Evolutionary conservation across 1,140 invertebrate genomes (phyloP).

Genomic region (Ylistrum balloti): DNA sequence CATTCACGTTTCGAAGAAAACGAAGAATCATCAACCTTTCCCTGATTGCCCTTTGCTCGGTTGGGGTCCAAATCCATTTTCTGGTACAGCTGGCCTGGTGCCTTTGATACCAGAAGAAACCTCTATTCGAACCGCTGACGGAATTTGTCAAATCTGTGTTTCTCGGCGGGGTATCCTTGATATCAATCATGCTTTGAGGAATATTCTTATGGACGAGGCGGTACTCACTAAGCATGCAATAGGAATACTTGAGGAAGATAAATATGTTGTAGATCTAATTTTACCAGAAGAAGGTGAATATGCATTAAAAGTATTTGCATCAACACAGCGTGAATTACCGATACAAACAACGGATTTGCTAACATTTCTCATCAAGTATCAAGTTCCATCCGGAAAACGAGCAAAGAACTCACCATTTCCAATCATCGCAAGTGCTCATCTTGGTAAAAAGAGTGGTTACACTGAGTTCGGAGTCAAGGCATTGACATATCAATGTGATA

Average conservation of each 20-base stretch:
- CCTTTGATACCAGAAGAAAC: constrained; percentile 42
- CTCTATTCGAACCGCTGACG: constrained; percentile 49
- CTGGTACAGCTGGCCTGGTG: constrained; percentile 36
- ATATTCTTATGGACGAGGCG: constrained; percentile 46
- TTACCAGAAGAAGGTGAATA: constrained; percentile 59
- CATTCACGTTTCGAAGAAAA: constrained; percentile 53
- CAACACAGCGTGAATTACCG: constrained; percentile 10
- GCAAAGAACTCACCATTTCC: constrained; percentile 54
- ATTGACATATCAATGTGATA: constrained; percentile 41
- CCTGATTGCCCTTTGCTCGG: constrained; percentile 58
- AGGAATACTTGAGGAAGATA: constrained; percentile 46
- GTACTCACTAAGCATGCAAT: constrained; percentile 50
- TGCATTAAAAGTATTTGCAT: constrained; percentile 55
- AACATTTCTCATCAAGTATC: constrained; percentile 53
- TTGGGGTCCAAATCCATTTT: constrained; percentile 55
- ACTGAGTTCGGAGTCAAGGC: constrained; percentile 44
- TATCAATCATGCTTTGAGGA: constrained; percentile 52
- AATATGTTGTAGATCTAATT: constrained; percentile 52
- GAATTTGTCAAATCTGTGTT: constrained; percentile 48
- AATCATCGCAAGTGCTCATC: constrained; percentile 48
- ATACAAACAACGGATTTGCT: constrained; percentile 49
- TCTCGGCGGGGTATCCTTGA: not conserved
- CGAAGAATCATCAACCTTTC: constrained; percentile 48
- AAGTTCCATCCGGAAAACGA: not conserved
- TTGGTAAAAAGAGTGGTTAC: constrained; percentile 52